Conservation (phyloP, 2,797 vertebrate genomes). For the Gymnocypris eckloni region DNA sequence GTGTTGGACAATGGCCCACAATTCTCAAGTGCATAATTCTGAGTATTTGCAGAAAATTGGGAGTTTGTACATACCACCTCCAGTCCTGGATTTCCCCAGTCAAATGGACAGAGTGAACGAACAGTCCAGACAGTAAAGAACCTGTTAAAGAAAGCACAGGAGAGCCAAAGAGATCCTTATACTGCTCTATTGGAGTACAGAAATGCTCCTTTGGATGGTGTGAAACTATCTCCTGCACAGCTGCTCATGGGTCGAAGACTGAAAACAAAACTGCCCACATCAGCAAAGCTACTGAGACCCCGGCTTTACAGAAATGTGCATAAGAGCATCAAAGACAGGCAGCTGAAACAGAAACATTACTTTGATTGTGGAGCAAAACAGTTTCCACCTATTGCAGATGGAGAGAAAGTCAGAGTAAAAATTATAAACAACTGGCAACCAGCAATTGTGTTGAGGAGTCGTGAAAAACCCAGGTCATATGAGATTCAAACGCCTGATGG, state of each 20-base stretch:
- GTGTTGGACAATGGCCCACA: too few relatives aligned
- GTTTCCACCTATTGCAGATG: background rate
- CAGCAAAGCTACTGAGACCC: background rate
- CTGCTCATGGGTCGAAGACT: background rate
- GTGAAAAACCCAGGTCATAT: background rate
- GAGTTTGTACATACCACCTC: too few relatives aligned
- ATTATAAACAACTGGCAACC: background rate
- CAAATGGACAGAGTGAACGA: too few relatives aligned
- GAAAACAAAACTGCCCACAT: background rate
- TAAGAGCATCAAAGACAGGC: constrained; percentile 22
- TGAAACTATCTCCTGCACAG: background rate
- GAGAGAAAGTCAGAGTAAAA: constrained; percentile 13
- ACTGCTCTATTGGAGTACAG: background rate
- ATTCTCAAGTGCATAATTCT: too few relatives aligned
- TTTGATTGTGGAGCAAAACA: constrained; percentile 31
- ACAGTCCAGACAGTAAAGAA: too few relatives aligned
- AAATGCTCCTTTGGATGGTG: background rate
- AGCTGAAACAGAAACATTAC: constrained; percentile 32
- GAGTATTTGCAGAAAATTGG: too few relatives aligned
- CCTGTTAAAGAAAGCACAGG: too few relatives aligned
- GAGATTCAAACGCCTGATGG: background rate
- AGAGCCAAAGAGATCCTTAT: too few relatives aligned
- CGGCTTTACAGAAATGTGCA: background rate
- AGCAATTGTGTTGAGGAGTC: background rate
- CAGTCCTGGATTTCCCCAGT: too few relatives aligned